Evolutionary conservation across 2,797 vertebrate genomes (phyloP), one percentile per base, ranked within the genome.

Genomic region (Acanthornis magna): DNA sequence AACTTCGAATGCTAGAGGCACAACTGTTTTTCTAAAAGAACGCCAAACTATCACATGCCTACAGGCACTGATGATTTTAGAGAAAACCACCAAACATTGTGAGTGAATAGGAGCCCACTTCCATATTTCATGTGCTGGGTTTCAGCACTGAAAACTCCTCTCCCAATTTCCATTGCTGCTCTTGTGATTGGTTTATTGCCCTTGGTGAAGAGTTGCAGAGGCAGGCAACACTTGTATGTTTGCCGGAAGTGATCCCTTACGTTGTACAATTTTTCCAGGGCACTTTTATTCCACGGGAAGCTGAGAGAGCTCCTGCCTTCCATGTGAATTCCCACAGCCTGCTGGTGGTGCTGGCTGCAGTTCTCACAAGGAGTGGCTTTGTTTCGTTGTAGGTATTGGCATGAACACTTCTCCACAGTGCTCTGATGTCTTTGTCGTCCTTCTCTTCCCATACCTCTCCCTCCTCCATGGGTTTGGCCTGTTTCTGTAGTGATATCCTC

Each of bases 191-290:
- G 25, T 18, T 53, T 40, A 11, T 17, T 66, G 16, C 11, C 32
- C 23, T 79, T 12, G 19, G 7, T 43, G 16, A 36, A 22, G 60
- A 30, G 43, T 1, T 83, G 42, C 6, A 68, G 21, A 47, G n/a
- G 16, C 12, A 32, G 29, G 17, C 1, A n/a, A 29, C 4, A 4
- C 16, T 12, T 3, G 8, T 18, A 1, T 57, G 21, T 70, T 47
- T 91, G 66, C 54, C 75, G 62, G 27, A 87, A 51, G 5, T 8
- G 23, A 32, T 55, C 9, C 66, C 67, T 81, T 43, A 50, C 32
- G 20, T 7, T 42, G 58, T 15, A 3, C 17, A 9, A 0, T 43
- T 65, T 74, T 79, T 30, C 26, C 26, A 38, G 40, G 4, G 4
- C 51, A 7, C 11, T 5, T 36, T 58, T 53, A 50, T 9, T 53